Percentiles rank a stretch among this genome's conserved stretches.
Evolutionary conservation across 2,888 invertebrate species (phyloP).

Genomic region (Chrysina gloriosa): DNA sequence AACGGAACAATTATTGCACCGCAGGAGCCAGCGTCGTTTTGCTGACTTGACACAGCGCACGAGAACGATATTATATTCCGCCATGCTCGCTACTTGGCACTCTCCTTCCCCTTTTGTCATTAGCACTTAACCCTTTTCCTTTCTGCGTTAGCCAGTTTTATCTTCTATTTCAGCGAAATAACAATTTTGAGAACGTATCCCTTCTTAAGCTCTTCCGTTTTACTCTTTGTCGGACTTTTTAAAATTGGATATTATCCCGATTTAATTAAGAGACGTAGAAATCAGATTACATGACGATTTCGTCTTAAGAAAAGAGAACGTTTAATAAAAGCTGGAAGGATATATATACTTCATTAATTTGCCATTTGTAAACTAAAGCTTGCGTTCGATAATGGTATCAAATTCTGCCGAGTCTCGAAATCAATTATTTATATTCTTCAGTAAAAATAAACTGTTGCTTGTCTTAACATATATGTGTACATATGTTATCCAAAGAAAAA

Average conservation of each 20-base stretch:
- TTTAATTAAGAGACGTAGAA: slow-evolving; percentile 25
- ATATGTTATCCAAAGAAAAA: no score
- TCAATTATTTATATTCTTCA: no score
- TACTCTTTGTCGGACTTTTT: slow-evolving; percentile 16
- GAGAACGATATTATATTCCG: slow-evolving; percentile 4
- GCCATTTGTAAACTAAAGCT: not conserved
- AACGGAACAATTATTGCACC: slow-evolving; percentile 32
- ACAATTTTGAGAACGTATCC: slow-evolving; percentile 28
- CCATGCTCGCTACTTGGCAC: not conserved
- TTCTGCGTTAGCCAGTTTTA: not conserved
- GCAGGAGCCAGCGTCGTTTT: slow-evolving; percentile 24
- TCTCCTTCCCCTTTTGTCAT: slow-evolving; percentile 16
- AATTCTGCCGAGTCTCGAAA: no score
- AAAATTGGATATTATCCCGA: slow-evolving; percentile 28
- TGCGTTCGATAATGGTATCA: no score
- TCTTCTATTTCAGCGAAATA: not conserved
- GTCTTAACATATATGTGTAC: no score
- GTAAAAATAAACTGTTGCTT: no score
- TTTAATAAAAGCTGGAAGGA: slow-evolving; percentile 28
- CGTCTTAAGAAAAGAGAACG: slow-evolving; percentile 1
- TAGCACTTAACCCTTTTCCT: slow-evolving; percentile 22
- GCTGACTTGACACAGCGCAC: slow-evolving; percentile 18
- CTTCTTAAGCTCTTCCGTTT: not conserved
- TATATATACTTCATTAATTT: slow-evolving; percentile 23
- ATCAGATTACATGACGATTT: slow-evolving; percentile 15